Evolutionary conservation across 2,888 invertebrate genomes (phyloP).

Genomic region (Dolichomitus sp.): DNA sequence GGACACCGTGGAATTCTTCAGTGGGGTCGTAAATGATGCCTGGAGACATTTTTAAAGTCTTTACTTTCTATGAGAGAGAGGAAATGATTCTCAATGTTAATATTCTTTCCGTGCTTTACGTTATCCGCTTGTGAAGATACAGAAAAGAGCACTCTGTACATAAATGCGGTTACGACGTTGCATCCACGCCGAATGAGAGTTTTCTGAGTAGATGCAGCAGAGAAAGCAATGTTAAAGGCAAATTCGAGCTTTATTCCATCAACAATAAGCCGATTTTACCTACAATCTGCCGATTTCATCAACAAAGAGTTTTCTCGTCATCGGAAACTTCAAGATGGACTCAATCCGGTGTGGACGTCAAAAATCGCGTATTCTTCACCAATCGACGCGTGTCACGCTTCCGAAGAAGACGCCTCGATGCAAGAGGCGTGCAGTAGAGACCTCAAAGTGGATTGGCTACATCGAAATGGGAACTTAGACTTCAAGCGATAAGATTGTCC

Average conservation of each 20-base stretch:
- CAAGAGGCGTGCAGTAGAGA: background rate
- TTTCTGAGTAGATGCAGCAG: background rate
- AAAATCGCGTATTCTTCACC: background rate
- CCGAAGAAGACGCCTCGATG: background rate
- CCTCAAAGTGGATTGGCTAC: background rate
- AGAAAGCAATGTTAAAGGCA: background rate
- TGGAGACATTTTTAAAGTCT: constrained; percentile 21
- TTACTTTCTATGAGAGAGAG: constrained; percentile 53
- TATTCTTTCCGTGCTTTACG: background rate
- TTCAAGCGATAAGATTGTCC: background rate
- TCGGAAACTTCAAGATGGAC: background rate
- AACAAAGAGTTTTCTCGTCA: background rate
- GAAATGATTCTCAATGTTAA: constrained; percentile 45
- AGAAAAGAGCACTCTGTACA: background rate
- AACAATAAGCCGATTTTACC: too few species aligned
- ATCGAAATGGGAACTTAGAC: background rate
- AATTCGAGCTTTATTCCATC: background rate
- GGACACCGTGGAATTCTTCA: constrained; percentile 76
- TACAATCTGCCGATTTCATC: too few species aligned
- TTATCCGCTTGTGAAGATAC: background rate
- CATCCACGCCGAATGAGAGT: background rate
- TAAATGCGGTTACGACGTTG: background rate
- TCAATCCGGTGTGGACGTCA: background rate
- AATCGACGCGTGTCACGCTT: background rate
- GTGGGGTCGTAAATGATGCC: constrained; percentile 81